phyloP scores from a whole-genome alignment of 2,113 vertebrate species.

The Anas platyrhynchos region DNA sequence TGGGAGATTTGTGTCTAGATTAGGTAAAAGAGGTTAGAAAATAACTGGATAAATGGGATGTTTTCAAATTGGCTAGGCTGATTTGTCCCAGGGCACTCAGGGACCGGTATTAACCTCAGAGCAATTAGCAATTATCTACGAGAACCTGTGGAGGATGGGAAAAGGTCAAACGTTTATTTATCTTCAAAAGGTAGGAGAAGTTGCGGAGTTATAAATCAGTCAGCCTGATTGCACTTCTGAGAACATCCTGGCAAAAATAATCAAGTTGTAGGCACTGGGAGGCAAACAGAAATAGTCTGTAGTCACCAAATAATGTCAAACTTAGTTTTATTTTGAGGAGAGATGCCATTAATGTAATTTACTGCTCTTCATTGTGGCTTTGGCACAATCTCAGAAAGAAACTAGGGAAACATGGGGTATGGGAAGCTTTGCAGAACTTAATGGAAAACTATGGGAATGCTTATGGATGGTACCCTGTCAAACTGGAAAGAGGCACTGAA shows the following conservation, averaged over 20 bases:
- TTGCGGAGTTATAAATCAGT: background rate
- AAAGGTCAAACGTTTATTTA: constrained; percentile 37
- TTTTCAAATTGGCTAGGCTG: background rate
- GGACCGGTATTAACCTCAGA: background rate
- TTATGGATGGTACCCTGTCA: background rate
- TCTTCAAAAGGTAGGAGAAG: constrained; percentile 1
- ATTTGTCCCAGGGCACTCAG: constrained; percentile 6
- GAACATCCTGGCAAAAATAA: constrained; percentile 10
- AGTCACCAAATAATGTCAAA: background rate
- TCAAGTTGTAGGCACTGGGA: background rate
- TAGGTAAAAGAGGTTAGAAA: background rate
- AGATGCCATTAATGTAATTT: background rate
- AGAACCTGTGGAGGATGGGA: background rate
- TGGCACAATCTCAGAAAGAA: background rate
- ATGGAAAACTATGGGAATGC: background rate
- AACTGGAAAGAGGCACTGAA: background rate
- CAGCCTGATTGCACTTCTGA: background rate
- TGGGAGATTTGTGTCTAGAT: background rate
- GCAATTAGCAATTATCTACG: background rate
- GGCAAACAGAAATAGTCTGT: background rate
- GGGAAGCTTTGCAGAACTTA: background rate
- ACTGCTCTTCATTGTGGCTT: background rate
- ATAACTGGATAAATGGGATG: background rate
- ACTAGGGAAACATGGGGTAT: background rate
- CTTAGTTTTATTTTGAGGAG: background rate